Percentiles rank a stretch among this genome's conserved stretches.
Evolutionary conservation across 2,888 invertebrate species (phyloP).

Genomic region (Phrixothrix hirtus): DNA sequence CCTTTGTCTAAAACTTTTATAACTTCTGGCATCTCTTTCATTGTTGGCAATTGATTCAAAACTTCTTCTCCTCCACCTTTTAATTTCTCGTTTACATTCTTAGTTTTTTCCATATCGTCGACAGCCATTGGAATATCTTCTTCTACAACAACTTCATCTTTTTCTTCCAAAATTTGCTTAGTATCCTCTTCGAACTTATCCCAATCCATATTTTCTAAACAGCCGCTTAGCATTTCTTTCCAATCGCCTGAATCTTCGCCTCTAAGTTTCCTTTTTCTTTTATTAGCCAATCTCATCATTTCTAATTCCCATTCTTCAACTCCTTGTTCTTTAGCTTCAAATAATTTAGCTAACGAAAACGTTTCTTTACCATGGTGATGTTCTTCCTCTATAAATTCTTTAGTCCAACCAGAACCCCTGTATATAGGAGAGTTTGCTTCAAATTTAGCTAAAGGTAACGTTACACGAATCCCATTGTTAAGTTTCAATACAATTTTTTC

Average conservation of each 20-base stretch:
- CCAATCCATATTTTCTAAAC: constrained; percentile 65
- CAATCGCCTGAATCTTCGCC: constrained; percentile 48
- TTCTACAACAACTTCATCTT: constrained; percentile 60
- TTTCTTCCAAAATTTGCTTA: constrained; percentile 70
- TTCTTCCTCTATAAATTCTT: constrained; percentile 57
- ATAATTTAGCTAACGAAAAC: constrained; percentile 67
- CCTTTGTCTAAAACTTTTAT: constrained; percentile 65
- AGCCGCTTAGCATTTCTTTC: constrained; percentile 60
- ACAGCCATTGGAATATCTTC: constrained; percentile 57
- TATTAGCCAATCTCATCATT: constrained; percentile 52
- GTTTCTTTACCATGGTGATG: constrained; percentile 53
- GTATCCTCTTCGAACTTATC: constrained; percentile 72
- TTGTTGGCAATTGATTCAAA: constrained; percentile 62
- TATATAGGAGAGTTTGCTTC: constrained; percentile 44
- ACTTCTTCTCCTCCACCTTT: constrained; percentile 58
- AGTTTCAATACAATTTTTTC: constrained; percentile 72
- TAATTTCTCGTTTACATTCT: constrained; percentile 64
- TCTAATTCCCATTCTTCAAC: constrained; percentile 53
- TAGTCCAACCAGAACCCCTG: constrained; percentile 56
- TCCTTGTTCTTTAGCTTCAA: constrained; percentile 52
- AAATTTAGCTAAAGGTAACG: constrained; percentile 61
- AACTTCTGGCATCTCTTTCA: constrained; percentile 66
- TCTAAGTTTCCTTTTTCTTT: constrained; percentile 50
- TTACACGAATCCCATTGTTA: constrained; percentile 70
- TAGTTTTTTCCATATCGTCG: constrained; percentile 63